These are phyloP conservation scores for Nymphalis urticae DNA, from an alignment of 2,888 invertebrate species.

Conservation along the genomic window DNA sequence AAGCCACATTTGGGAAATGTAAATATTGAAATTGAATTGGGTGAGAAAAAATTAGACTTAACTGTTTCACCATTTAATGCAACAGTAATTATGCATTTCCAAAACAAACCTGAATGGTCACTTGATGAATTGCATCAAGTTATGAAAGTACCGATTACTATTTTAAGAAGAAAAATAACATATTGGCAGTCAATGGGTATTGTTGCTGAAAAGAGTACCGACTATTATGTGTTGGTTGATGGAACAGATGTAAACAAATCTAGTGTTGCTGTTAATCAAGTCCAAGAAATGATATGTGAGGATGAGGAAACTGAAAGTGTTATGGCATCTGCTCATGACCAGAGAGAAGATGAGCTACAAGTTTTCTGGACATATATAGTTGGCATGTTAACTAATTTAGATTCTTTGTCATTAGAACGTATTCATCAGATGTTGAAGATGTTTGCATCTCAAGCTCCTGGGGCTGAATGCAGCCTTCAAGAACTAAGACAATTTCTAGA, in stretches of 20 bases:
- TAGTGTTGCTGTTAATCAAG: conserved; percentile 78
- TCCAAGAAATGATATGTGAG: conserved; percentile 87
- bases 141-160: conserved; percentile 93
- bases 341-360: conserved; percentile 96
- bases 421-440: conserved; percentile 98
- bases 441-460: conserved; percentile 96
- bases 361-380: conserved; percentile 98
- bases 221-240: conserved; percentile 88
- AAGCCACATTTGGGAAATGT: conserved; percentile 96
- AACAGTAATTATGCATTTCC: conserved; percentile 95
- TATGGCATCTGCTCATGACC: conserved; percentile 96
- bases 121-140: conserved; percentile 91
- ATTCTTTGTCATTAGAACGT: conserved; percentile 93
- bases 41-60: conserved; percentile 88
- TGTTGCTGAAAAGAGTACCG: conserved; percentile 87
- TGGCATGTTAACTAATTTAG: conserved; percentile 97
- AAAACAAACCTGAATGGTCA: conserved; percentile 92
- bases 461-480: conserved; percentile 92
- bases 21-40: conserved; percentile 93
- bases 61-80: conserved; percentile 96
- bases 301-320: conserved; percentile 96
- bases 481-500: conserved; percentile 95
- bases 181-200: conserved; percentile 98
- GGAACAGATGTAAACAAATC: conserved; percentile 78
- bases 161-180: conserved; percentile 91